Percentiles rank a stretch among this genome's conserved stretches.
phyloP scores from a whole-genome alignment of 2,113 vertebrate genomes.

The Mus pahari region DNA sequence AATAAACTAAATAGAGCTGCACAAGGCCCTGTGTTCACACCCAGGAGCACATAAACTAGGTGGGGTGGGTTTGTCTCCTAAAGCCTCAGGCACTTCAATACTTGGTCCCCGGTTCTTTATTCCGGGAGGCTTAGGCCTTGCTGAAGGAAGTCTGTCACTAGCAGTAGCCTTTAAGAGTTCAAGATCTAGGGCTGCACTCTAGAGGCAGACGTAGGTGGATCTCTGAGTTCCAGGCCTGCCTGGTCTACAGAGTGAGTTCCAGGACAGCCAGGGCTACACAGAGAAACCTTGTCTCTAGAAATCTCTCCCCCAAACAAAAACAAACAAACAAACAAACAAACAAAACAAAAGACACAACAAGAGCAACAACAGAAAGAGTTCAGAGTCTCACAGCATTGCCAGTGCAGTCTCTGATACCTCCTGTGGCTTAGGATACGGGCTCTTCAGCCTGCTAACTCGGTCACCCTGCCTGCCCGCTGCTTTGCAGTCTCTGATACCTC shows the following conservation, averaged over 20 bases:
- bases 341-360: not conserved
- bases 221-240: not conserved
- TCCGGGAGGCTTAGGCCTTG: not conserved
- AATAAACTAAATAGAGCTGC: not conserved
- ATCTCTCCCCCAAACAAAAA: not conserved
- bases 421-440: not conserved
- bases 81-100: not conserved
- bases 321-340: not conserved
- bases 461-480: not conserved
- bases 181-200: not conserved
- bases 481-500: not conserved
- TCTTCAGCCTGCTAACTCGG: not conserved
- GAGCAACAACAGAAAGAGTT: not conserved
- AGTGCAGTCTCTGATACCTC: not conserved
- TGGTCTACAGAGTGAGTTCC: not conserved
- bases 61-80: not conserved
- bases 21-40: not conserved
- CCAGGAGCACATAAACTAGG: not conserved
- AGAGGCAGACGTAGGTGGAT: not conserved
- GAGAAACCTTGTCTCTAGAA: not conserved
- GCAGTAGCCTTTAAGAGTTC: not conserved
- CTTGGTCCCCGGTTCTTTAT: not conserved
- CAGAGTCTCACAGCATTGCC: not conserved
- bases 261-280: not conserved
- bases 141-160: not conserved